phyloP scores from a whole-genome alignment of 2,888 invertebrate genomes.

The Notodromas monacha region DNA sequence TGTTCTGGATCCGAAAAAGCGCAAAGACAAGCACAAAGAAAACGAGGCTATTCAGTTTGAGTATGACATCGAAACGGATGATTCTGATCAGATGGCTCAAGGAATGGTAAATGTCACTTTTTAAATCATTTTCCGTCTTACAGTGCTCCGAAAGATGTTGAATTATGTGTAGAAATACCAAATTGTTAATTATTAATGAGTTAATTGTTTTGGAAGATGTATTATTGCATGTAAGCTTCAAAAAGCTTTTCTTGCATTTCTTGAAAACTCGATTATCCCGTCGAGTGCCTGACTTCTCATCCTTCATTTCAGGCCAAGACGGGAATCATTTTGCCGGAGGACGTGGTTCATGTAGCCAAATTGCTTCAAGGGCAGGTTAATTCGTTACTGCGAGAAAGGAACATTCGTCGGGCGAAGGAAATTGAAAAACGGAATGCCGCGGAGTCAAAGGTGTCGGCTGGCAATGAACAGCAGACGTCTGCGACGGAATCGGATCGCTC shows the following conservation, averaged over 20 bases:
- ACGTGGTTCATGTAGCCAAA: constrained; percentile 59
- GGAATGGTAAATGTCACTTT: constrained; percentile 49
- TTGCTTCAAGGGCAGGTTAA: constrained; percentile 60
- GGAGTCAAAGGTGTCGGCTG: too few species aligned
- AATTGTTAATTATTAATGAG: neutral
- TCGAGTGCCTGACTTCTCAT: too few species aligned
- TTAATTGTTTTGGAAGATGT: neutral
- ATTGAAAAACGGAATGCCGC: too few species aligned
- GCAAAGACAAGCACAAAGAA: constrained; percentile 85
- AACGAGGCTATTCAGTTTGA: constrained; percentile 98
- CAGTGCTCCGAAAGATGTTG: too few species aligned
- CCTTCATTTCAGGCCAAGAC: constrained; percentile 43
- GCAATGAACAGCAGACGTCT: too few species aligned
- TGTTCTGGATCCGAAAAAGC: constrained; percentile 81
- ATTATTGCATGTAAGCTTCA: neutral
- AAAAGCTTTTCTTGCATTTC: too few species aligned
- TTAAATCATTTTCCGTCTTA: too few species aligned
- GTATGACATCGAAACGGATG: constrained; percentile 64
- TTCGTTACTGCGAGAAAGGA: constrained; percentile 28
- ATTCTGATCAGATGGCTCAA: constrained; percentile 67
- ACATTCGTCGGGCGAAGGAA: too few species aligned
- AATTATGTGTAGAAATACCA: too few species aligned
- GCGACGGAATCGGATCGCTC: too few species aligned
- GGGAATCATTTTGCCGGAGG: constrained; percentile 77
- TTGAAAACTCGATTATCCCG: too few species aligned